Percentiles rank a stretch among this genome's conserved stretches.
Evolutionary conservation across 1,140 invertebrate genomes (phyloP).

Genomic region (Chrysomallon squamiferum): DNA sequence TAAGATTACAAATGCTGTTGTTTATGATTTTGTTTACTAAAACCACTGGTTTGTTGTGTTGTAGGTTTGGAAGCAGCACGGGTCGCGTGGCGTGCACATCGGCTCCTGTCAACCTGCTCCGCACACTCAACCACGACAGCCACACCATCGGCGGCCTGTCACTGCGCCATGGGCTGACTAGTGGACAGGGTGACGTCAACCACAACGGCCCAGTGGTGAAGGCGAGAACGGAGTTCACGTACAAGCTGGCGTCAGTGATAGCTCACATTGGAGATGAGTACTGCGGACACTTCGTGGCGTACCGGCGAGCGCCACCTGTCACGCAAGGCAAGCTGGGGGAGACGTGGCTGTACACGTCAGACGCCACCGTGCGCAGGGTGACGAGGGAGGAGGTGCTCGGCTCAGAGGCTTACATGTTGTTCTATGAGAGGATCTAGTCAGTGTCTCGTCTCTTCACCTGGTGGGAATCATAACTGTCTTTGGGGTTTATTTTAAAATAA

Average conservation of each 20-base stretch:
- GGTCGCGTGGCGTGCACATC: constrained; percentile 17
- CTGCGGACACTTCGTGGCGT: constrained; percentile 92
- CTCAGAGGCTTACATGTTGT: constrained; percentile 66
- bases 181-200: constrained; percentile 44
- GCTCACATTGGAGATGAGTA: constrained; percentile 86
- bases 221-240: constrained; percentile 59
- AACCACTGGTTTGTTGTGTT: too few species aligned
- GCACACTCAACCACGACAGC: constrained; percentile 56
- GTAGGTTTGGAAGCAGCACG: constrained; percentile 9
- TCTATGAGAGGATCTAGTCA: constrained; percentile 65
- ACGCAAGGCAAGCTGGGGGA: constrained; percentile 37
- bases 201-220: constrained; percentile 40
- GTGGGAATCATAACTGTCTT: too few species aligned
- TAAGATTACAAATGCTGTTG: too few species aligned
- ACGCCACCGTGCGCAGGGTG: constrained; percentile 59
- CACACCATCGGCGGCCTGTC: constrained; percentile 46
- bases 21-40: too few species aligned
- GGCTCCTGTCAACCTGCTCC: constrained; percentile 50
- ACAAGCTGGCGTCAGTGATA: constrained; percentile 83
- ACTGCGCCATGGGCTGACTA: constrained; percentile 32
- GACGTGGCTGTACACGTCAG: constrained; percentile 65
- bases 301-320: constrained; percentile 71
- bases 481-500: too few species aligned
- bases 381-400: constrained; percentile 59
- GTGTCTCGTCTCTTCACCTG: too few species aligned